phyloP scores from a whole-genome alignment of 2,888 invertebrate species.

The Leucania comma region DNA sequence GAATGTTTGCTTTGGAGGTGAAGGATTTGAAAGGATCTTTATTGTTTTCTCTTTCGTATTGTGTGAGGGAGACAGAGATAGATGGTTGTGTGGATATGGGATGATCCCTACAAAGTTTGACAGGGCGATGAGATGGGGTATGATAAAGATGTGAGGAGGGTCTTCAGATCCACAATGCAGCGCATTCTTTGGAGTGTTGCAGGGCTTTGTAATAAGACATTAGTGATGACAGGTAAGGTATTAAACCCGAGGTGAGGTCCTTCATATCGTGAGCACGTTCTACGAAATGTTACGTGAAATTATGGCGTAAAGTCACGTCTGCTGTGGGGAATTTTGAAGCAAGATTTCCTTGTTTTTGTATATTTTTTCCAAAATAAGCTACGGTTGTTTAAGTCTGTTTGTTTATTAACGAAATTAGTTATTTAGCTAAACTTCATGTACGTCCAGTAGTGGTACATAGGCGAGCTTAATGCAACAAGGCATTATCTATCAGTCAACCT shows the following conservation, averaged over 20 bases:
- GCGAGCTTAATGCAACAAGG: no score
- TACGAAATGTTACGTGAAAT: slow-evolving; percentile 15
- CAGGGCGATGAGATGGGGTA: slow-evolving; percentile 52
- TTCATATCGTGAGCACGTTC: slow-evolving; percentile 26
- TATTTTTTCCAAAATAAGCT: background rate
- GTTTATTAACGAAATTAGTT: background rate
- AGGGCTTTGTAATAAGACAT: slow-evolving; percentile 46
- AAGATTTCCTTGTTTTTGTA: background rate
- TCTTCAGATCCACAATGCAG: slow-evolving; percentile 54
- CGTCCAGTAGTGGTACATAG: no score
- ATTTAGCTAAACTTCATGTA: background rate
- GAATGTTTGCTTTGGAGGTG: slow-evolving; percentile 65
- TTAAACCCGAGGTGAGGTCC: slow-evolving; percentile 21
- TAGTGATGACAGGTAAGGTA: slow-evolving; percentile 40
- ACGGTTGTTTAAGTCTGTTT: background rate
- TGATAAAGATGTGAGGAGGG: slow-evolving; percentile 61
- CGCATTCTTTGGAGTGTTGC: slow-evolving; percentile 53
- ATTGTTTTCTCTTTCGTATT: slow-evolving; percentile 63
- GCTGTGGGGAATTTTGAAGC: background rate
- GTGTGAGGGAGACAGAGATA: slow-evolving; percentile 52
- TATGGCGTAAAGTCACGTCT: slow-evolving; percentile 7
- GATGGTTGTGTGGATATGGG: slow-evolving; percentile 52
- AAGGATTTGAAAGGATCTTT: slow-evolving; percentile 65
- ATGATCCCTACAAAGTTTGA: slow-evolving; percentile 57
- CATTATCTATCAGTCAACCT: no score